Evolutionary conservation across 2,888 invertebrate genomes (phyloP).

Genomic region (Agrotis clavis): DNA sequence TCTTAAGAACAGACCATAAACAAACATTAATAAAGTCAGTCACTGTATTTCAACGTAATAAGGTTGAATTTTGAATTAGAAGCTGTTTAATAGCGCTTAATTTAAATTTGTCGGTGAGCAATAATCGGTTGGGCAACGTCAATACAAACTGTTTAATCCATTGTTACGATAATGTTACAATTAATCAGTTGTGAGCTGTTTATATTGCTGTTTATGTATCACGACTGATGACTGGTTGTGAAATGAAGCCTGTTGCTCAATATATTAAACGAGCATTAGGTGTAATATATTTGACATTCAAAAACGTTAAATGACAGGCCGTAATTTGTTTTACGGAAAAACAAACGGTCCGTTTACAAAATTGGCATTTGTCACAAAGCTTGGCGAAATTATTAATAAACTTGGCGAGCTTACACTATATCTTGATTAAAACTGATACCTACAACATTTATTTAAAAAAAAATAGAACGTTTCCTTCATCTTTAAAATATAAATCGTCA

Average conservation of each 20-base stretch:
- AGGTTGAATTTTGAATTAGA: conserved; percentile 63
- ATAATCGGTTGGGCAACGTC: conserved; percentile 72
- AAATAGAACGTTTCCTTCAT: too few relatives aligned
- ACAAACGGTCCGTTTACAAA: background rate
- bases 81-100: conserved; percentile 50
- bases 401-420: too few relatives aligned
- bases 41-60: conserved; percentile 65
- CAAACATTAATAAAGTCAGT: conserved; percentile 55
- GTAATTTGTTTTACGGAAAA: background rate
- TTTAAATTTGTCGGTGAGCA: conserved; percentile 67
- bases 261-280: conserved; percentile 41
- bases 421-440: too few relatives aligned
- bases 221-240: conserved; percentile 65
- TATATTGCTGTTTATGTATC: conserved; percentile 61
- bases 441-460: too few relatives aligned
- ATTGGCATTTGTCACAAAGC: background rate
- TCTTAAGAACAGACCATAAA: conserved; percentile 62
- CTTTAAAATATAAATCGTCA: background rate
- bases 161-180: conserved; percentile 73
- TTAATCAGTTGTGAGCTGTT: conserved; percentile 71
- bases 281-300: conserved; percentile 8
- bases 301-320: conserved; percentile 17
- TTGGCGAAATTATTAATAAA: background rate
- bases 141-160: conserved; percentile 72
- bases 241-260: conserved; percentile 59